A percentile compares a stretch with the other conserved stretches of the same genome.
Conservation (phyloP, 2,888 invertebrate genomes). For the Lasioglossum figueresi region DNA sequence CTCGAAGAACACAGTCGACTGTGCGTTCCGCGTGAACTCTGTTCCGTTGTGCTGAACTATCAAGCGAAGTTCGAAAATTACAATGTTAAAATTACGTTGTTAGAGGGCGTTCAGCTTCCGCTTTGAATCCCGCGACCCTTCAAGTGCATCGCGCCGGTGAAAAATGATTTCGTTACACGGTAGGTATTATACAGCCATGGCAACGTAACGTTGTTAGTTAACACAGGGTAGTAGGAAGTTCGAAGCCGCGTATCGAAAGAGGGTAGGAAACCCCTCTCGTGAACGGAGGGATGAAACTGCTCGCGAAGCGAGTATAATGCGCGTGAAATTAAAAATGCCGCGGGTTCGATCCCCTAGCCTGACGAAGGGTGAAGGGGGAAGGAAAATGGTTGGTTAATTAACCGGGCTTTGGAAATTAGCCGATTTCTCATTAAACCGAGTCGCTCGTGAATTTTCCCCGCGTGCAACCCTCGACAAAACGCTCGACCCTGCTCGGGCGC, state of each 20-base stretch:
- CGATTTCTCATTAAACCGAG: background rate
- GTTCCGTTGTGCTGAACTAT: background rate
- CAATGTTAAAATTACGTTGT: conserved; percentile 27
- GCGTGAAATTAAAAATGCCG: conserved; percentile 29
- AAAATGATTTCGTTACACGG: conserved; percentile 47
- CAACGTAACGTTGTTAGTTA: conserved; percentile 45
- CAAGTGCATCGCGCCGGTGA: conserved; percentile 35
- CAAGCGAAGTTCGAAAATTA: background rate
- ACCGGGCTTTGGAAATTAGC: conserved; percentile 2
- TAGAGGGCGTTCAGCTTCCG: conserved; percentile 12
- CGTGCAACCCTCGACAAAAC: background rate
- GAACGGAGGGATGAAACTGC: background rate
- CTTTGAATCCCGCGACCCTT: conserved; percentile 31
- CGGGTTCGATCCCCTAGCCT: background rate
- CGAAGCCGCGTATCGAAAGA: background rate
- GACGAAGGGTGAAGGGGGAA: background rate
- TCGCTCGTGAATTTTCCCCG: conserved; percentile 3
- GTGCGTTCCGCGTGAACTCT: background rate
- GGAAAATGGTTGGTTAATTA: conserved; percentile 28
- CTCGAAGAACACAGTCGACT: background rate
- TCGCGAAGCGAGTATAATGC: conserved; percentile 6
- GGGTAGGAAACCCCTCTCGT: background rate
- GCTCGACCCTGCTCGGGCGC: background rate
- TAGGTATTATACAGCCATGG: conserved; percentile 39
- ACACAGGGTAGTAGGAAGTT: conserved; percentile 3